Evolutionary conservation across 2,113 vertebrate genomes (phyloP).

Genomic region (Bos indicus): DNA sequence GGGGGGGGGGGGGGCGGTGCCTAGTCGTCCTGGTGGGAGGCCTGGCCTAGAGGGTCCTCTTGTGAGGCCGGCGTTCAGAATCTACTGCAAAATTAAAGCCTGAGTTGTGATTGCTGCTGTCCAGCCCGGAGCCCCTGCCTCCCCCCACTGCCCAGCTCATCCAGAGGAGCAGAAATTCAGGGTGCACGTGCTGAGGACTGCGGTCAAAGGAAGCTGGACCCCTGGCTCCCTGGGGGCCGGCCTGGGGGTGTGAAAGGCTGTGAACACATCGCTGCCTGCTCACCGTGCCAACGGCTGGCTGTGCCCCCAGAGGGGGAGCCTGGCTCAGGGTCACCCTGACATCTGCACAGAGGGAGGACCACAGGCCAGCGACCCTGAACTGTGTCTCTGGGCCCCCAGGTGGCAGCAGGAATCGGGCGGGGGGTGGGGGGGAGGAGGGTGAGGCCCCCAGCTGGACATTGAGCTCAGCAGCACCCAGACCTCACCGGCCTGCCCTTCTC

Average conservation of each 20-base stretch:
- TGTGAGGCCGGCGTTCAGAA: fast-evolving
- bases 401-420: fast-evolving
- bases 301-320: fast-evolving
- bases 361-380: not conserved
- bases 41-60: not conserved
- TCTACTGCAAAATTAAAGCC: not conserved
- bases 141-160: fast-evolving
- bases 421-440: fast-evolving
- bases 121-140: not conserved
- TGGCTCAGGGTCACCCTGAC: not conserved
- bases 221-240: not conserved
- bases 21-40: fast-evolving
- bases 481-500: fast-evolving
- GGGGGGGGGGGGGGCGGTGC: too few species aligned
- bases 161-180: not conserved
- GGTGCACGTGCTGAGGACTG: fast-evolving
- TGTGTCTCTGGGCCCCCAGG: not conserved
- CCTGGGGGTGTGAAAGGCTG: fast-evolving
- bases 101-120: fast-evolving
- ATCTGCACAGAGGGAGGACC: not conserved
- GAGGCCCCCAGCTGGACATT: fast-evolving
- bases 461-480: not conserved
- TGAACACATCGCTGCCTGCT: fast-evolving
- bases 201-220: not conserved
- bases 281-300: not conserved